Base-by-base conservation (phyloP, 1,140 invertebrate genomes). In the Oryctes rhinoceros region DNA sequence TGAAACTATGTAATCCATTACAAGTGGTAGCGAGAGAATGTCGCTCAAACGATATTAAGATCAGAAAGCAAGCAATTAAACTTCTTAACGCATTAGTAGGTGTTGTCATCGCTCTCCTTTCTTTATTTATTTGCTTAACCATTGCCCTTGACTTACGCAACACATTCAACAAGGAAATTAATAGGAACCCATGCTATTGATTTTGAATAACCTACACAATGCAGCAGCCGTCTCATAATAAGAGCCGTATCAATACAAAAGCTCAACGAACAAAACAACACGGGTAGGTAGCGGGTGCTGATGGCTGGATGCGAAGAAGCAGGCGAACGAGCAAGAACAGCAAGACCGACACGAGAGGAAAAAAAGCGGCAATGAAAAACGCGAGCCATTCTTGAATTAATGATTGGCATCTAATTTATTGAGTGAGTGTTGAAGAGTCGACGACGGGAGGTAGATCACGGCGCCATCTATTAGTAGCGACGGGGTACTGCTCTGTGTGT, bases 371-470 rank as follows among this genome's bases (percentile, higher is more conserved):
- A 53, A 67, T 67, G 65, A 67, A 67, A 67, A 67, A 67, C 65
- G 74, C 74, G 74, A 44, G 44, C 35, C 37, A 76, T 39, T 35
- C 37, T 48, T 78, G 81, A 53, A 78, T 78, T 53, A 59, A 78
- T 59, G 49, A 78, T 78, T 82, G 80, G 77, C 79, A 76, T 79
- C 78, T 82, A 83, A 83, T 83, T 83, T 83, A 83, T 82, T 78
- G 81, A 79, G 77, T 76, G 80, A 75, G 81, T 80, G 82, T 83
- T 83, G 82, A 83, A 81, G 82, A 82, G 81, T 83, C 81, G 79
- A 71, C 81, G 78, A 79, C 82, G 79, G 82, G 82, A 80, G 82
- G 82, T 83, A 83, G 80, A 83, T 83, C 82, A 83, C 81, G 81
- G 48, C 78, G 82, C 81, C 80, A 83, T 83, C 81, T 80, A 83